phyloP scores from a whole-genome alignment of 1,140 invertebrate species.

The Metaphire vulgaris region DNA sequence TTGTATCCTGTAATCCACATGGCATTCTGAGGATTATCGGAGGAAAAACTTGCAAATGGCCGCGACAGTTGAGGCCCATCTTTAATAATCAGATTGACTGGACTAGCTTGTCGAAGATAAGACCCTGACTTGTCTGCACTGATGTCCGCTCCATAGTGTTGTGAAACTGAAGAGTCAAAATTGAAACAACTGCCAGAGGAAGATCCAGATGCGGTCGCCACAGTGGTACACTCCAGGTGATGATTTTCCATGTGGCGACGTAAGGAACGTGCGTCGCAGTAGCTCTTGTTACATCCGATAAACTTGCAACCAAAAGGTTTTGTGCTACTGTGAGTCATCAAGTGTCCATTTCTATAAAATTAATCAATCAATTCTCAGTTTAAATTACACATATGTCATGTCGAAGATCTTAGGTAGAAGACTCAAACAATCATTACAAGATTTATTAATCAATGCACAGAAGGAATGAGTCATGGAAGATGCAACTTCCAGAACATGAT shows the following conservation, averaged over 20 bases:
- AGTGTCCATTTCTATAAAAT: slow-evolving; percentile 78
- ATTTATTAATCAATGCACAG: too few species aligned
- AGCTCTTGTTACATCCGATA: slow-evolving; percentile 91
- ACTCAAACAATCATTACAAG: too few species aligned
- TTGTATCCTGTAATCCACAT: neutral
- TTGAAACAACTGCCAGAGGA: slow-evolving; percentile 45
- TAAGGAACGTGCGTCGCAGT: slow-evolving; percentile 89
- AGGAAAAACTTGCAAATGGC: neutral
- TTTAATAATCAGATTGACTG: slow-evolving; percentile 34
- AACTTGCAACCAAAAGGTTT: slow-evolving; percentile 95
- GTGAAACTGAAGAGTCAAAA: slow-evolving; percentile 41
- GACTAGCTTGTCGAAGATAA: slow-evolving; percentile 38
- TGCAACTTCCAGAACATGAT: too few species aligned
- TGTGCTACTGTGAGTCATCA: slow-evolving; percentile 92
- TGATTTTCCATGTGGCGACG: slow-evolving; percentile 93
- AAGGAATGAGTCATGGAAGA: too few species aligned
- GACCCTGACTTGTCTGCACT: slow-evolving; percentile 29
- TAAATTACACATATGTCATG: too few species aligned
- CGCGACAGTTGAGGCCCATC: neutral
- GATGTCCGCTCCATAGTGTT: neutral
- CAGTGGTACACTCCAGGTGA: slow-evolving; percentile 56
- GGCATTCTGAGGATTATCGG: neutral
- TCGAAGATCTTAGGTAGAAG: too few species aligned
- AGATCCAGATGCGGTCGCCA: slow-evolving; percentile 38
- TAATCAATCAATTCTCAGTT: too few species aligned